phyloP scores from a whole-genome alignment of 2,797 vertebrate species.

The Alfaro cultratus region DNA sequence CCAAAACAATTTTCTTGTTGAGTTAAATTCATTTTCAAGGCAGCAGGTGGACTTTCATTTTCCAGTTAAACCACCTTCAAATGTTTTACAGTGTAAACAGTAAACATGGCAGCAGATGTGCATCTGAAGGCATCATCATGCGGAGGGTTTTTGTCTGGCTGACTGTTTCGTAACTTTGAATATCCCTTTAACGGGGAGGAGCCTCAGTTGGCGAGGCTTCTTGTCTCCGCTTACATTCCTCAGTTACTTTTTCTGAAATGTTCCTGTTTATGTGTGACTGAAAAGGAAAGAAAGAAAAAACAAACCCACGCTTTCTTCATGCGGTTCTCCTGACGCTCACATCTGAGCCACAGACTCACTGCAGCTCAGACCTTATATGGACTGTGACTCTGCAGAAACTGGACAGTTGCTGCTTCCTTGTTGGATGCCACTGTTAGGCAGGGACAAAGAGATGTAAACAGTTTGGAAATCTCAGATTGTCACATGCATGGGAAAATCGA shows the following conservation, averaged over 20 bases:
- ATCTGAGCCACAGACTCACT: neutral
- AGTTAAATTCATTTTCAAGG: too few relatives aligned
- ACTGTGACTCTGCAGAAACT: conserved; percentile 42
- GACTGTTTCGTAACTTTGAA: neutral
- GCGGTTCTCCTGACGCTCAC: neutral
- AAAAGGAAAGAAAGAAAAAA: conserved; percentile 21
- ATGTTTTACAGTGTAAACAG: neutral
- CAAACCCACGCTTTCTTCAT: neutral
- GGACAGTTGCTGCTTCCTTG: neutral
- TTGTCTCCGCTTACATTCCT: conserved; percentile 59
- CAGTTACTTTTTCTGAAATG: conserved; percentile 54
- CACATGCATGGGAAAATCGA: neutral
- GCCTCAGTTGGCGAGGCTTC: conserved; percentile 38
- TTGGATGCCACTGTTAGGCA: neutral
- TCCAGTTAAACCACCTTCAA: too few relatives aligned
- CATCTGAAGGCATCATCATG: neutral
- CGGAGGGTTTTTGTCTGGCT: neutral
- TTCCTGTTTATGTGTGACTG: conserved; percentile 53
- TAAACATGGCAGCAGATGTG: neutral
- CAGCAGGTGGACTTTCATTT: too few relatives aligned
- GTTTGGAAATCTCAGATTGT: neutral
- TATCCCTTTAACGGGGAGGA: conserved; percentile 56
- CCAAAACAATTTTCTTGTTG: too few relatives aligned
- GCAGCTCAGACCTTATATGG: conserved; percentile 27
- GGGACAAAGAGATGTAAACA: conserved; percentile 16